A percentile compares a stretch with the other conserved stretches of the same genome.
phyloP scores from a whole-genome alignment of 2,113 vertebrate genomes.

The Nibea albiflora region DNA sequence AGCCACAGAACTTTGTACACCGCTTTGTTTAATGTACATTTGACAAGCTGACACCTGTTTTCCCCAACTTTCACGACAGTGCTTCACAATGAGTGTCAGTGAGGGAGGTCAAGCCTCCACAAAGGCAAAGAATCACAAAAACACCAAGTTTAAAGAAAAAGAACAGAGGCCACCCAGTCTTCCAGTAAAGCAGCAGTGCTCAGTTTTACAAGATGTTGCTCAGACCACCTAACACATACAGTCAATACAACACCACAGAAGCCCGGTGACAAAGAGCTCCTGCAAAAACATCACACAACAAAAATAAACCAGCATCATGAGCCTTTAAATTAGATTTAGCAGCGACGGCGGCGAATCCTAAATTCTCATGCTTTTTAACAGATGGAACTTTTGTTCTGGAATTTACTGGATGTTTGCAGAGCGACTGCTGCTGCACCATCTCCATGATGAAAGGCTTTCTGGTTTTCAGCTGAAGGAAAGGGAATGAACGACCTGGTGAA shows the following conservation, averaged over 20 bases:
- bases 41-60: conserved; percentile 61
- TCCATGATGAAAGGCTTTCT: conserved; percentile 2
- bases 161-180: conserved; percentile 49
- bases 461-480: conserved; percentile 16
- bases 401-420: conserved; percentile 55
- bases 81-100: conserved; percentile 28
- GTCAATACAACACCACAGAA: conserved; percentile 20
- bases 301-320: conserved; percentile 45
- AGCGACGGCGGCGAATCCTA: conserved; percentile 26
- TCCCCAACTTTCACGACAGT: conserved; percentile 20
- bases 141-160: conserved; percentile 6
- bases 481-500: not conserved
- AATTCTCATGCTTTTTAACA: conserved; percentile 45
- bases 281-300: conserved; percentile 44
- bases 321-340: conserved; percentile 57
- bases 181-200: conserved; percentile 57
- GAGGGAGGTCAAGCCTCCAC: conserved; percentile 48
- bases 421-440: not conserved
- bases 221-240: conserved; percentile 44
- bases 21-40: conserved; percentile 8
- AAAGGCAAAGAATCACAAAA: conserved; percentile 44
- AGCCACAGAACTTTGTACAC: not conserved
- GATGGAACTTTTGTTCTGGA: conserved; percentile 39
- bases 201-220: conserved; percentile 51
- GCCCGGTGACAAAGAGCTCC: conserved; percentile 14